Evolutionary conservation across 2,888 invertebrate genomes (phyloP).

Genomic region (Aleiodes alternator): DNA sequence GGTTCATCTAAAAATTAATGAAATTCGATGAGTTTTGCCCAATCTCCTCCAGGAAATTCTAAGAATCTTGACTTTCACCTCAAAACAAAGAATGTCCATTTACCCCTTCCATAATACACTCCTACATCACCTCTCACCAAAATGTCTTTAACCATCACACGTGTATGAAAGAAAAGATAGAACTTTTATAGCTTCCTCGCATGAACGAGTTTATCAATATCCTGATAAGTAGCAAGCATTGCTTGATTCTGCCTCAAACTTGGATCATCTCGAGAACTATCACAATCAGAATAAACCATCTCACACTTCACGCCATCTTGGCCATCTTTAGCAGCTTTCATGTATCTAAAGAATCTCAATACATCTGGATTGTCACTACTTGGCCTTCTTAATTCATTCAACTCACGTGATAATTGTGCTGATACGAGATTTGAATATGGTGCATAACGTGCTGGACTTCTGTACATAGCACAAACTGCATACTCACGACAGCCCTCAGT

Average conservation of each 20-base stretch:
- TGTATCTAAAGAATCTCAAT: conserved; percentile 91
- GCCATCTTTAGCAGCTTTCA: conserved; percentile 92
- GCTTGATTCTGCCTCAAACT: conserved; percentile 81
- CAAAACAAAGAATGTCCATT: neutral
- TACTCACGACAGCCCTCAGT: conserved; percentile 86
- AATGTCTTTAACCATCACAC: conserved; percentile 9
- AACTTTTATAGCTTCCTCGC: conserved; percentile 80
- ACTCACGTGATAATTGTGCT: conserved; percentile 90
- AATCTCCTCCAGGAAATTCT: neutral
- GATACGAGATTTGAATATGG: conserved; percentile 93
- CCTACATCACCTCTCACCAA: neutral
- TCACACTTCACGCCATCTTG: conserved; percentile 88
- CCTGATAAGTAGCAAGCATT: conserved; percentile 90
- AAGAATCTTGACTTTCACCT: conserved; percentile 4
- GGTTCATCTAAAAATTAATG: too few relatives aligned
- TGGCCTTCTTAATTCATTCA: conserved; percentile 90
- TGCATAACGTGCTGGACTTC: conserved; percentile 91
- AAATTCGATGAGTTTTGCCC: too few relatives aligned
- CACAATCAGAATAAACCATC: conserved; percentile 82
- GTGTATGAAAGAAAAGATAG: neutral
- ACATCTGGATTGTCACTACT: conserved; percentile 92
- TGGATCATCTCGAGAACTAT: conserved; percentile 79
- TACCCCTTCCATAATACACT: conserved; percentile 20
- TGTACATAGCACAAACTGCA: conserved; percentile 91
- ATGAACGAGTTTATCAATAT: conserved; percentile 91